phyloP scores from a whole-genome alignment of 2,888 invertebrate genomes.

The Rhopalosiphum nymphaeae region DNA sequence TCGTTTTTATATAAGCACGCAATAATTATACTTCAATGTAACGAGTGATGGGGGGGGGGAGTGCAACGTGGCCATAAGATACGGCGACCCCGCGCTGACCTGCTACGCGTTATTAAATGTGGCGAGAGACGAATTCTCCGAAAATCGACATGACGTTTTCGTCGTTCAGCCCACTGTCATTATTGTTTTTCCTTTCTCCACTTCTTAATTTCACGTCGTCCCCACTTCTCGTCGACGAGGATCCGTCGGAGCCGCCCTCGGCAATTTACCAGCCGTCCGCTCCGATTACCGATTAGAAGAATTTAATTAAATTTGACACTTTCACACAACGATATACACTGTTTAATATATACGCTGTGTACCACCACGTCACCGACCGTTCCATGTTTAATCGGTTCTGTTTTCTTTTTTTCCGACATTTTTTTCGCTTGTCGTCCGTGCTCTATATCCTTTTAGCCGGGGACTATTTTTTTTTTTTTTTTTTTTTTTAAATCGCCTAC shows the following conservation, averaged over 20 bases:
- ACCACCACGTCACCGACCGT: background rate
- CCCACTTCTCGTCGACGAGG: background rate
- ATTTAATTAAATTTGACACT: slow-evolving; percentile 63
- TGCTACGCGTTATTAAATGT: background rate
- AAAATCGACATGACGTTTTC: slow-evolving; percentile 25
- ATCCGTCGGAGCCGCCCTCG: background rate
- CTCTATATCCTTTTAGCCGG: background rate
- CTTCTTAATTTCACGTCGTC: slow-evolving; percentile 37
- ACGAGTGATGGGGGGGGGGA: background rate
- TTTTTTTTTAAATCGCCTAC: too few species aligned
- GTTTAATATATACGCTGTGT: background rate
- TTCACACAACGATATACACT: slow-evolving; percentile 1
- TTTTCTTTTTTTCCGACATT: background rate
- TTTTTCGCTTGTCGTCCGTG: background rate
- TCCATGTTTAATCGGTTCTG: background rate
- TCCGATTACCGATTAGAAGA: slow-evolving; percentile 51
- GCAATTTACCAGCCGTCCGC: slow-evolving; percentile 57
- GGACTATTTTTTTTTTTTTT: background rate
- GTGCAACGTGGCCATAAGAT: background rate
- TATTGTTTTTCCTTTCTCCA: slow-evolving; percentile 50
- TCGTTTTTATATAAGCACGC: background rate
- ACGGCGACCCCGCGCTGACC: background rate
- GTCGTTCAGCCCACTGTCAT: slow-evolving; percentile 18
- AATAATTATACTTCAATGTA: background rate
- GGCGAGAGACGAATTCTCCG: background rate